Evolutionary conservation across 1,140 invertebrate species (phyloP), one percentile per base, ranked within the genome.

Genomic region (Trissolcus basalis): DNA sequence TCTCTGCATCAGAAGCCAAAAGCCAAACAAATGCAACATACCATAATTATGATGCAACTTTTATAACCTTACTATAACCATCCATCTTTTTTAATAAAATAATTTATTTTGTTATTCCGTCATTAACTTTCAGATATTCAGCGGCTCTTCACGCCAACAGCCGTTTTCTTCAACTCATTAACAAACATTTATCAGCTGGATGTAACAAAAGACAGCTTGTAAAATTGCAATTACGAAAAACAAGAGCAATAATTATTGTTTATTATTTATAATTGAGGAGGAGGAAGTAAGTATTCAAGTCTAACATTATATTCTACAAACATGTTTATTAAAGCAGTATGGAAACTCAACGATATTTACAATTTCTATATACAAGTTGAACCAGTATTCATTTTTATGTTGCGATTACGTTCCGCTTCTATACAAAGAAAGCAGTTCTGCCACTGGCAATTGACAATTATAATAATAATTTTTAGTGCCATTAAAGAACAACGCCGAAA

Each of bases 271-370:
- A 27, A 27, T 27, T 67, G 27, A 32, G 49, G 54, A 59, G 69
- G 60, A 14, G 15, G 67, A 75, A 60, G 75, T 47, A 68, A 77
- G 19, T 27, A 27, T 27, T 27, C 50, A 73, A 65, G 60, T 16
- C 39, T 45, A 79, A 36, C 44, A 79, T 80, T 83, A 74, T 86
- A 81, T 88, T 88, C 87, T 89, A 88, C 87, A 88, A 89, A 89
- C 85, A 87, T 87, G 84, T 88, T 88, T 89, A 89, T 89, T 89
- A 89, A 89, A 89, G 87, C 87, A 82, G 84, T 89, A 89, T 89
- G 85, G 86, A 89, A 89, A 89, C 86, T 89, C 88, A 89, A 89
- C 88, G 86, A 87, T 88, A 87, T 89, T 86, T 89, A 89, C 87
- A 89, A 81, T 72, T 85, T 73, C 68, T 87, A 86, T 88, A 81